phyloP scores from a whole-genome alignment of 2,113 vertebrate species.

The Cochlearius cochlearius region DNA sequence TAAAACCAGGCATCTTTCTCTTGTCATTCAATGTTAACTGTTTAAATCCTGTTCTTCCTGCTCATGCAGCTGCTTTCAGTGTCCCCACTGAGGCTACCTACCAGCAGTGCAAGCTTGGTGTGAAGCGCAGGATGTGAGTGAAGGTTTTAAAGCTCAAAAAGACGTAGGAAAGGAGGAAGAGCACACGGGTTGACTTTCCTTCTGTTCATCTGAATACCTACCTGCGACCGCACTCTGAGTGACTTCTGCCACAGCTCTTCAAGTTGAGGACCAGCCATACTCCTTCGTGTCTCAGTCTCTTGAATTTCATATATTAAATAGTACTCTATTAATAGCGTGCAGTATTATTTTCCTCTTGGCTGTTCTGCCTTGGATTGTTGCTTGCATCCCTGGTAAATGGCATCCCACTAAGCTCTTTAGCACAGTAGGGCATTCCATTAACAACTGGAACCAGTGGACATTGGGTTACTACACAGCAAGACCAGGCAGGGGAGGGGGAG shows the following conservation, averaged over 20 bases:
- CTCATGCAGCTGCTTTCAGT: not conserved
- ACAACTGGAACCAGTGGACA: conserved; percentile 44
- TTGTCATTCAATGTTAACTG: not conserved
- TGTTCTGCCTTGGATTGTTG: conserved; percentile 50
- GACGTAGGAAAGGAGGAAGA: not conserved
- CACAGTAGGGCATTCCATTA: conserved; percentile 58
- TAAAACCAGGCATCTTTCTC: not conserved
- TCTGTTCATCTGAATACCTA: not conserved
- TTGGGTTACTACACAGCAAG: not conserved
- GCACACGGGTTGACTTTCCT: rapidly evolving
- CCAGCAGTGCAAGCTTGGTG: not conserved
- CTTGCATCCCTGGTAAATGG: conserved; percentile 60
- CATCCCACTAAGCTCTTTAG: conserved; percentile 67
- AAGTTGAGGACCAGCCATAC: not conserved
- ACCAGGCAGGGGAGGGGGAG: not conserved
- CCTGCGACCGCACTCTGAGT: not conserved
- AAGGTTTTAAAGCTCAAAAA: not conserved
- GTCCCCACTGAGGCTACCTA: rapidly evolving
- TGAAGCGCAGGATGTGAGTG: not conserved
- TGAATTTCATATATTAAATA: not conserved
- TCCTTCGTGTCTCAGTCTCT: not conserved
- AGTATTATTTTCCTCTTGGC: conserved; percentile 46
- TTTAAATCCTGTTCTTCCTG: not conserved
- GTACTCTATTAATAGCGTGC: conserved; percentile 20
- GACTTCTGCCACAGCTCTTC: not conserved